Conservation (phyloP, 30 jellyfish, hydroid and myxozoan species). For the Aurelia aurita complex sp. Pacific region DNA sequence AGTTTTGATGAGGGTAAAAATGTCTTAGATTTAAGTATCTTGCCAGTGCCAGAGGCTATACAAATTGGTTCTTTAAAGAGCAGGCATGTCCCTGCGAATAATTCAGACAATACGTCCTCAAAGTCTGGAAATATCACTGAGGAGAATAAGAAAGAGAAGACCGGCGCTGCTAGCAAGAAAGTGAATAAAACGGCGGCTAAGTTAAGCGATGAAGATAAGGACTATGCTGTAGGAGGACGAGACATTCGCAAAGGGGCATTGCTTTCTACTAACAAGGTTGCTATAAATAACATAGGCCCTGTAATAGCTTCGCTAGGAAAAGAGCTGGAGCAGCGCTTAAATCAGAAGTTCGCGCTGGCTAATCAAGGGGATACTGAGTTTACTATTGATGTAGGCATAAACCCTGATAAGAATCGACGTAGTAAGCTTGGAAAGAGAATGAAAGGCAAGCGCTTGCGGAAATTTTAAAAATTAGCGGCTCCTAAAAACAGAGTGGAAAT, state of each 20-base stretch:
- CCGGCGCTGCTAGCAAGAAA: neutral
- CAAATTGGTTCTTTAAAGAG: constrained; percentile 17
- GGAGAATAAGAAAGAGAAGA: neutral
- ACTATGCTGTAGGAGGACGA: neutral
- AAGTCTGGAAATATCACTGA: too few relatives aligned
- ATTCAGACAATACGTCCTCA: too few relatives aligned
- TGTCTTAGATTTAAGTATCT: constrained; percentile 31
- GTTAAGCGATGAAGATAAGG: too few relatives aligned
- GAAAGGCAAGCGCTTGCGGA: neutral
- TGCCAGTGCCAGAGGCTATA: constrained; percentile 37
- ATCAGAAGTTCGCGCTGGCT: neutral
- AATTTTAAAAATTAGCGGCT: too few relatives aligned
- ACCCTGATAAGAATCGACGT: neutral
- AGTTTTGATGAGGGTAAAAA: neutral
- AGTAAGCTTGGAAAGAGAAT: neutral
- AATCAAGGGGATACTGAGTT: constrained; percentile 10
- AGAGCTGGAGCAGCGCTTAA: constrained; percentile 12
- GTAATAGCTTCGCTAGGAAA: constrained; percentile 16
- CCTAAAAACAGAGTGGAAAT: too few relatives aligned
- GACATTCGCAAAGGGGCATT: constrained; percentile 4
- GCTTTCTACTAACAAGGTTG: neutral
- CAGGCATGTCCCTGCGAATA: neutral
- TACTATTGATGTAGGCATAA: constrained; percentile 10
- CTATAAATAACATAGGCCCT: constrained; percentile 3
- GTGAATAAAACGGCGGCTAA: too few relatives aligned